A percentile compares a stretch with the other conserved stretches of the same genome.
Evolutionary conservation across 2,113 vertebrate species (phyloP).

Genomic region (Dasyurus viverrinus): DNA sequence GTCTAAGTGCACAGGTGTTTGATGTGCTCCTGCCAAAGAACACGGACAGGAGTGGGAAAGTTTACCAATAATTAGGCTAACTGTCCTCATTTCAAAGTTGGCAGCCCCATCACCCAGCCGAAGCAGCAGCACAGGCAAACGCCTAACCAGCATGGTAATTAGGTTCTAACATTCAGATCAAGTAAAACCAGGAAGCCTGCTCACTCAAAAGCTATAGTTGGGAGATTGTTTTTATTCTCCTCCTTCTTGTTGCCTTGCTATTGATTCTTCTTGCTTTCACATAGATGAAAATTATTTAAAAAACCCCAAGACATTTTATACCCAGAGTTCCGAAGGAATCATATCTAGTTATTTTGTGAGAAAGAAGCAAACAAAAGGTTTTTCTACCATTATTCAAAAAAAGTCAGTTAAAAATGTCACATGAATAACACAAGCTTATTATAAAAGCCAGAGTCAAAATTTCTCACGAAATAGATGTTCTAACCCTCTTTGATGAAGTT

Average conservation of each 20-base stretch:
- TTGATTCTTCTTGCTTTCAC: slow-evolving; percentile 46
- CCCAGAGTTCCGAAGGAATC: neutral
- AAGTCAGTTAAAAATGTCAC: neutral
- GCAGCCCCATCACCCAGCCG: slow-evolving; percentile 45
- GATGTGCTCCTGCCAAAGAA: slow-evolving; percentile 75
- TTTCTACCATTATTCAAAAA: neutral
- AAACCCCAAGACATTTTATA: neutral
- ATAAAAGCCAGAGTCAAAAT: neutral
- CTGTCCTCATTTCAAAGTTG: neutral
- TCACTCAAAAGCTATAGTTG: slow-evolving; percentile 9
- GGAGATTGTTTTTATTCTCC: slow-evolving; percentile 22
- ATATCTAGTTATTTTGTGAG: neutral
- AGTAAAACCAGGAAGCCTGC: neutral
- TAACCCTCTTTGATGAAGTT: neutral
- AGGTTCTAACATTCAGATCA: slow-evolving; percentile 9
- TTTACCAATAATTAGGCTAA: slow-evolving; percentile 64
- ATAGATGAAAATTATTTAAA: slow-evolving; percentile 44
- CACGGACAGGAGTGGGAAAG: neutral
- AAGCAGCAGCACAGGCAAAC: neutral
- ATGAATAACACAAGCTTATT: neutral
- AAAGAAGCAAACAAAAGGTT: neutral
- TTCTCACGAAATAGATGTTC: neutral
- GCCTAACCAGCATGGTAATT: slow-evolving; percentile 1
- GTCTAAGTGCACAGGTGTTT: slow-evolving; percentile 87
- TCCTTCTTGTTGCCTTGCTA: slow-evolving; percentile 32